phyloP scores from a whole-genome alignment of 1,140 invertebrate genomes.

The Bombus consobrinus region DNA sequence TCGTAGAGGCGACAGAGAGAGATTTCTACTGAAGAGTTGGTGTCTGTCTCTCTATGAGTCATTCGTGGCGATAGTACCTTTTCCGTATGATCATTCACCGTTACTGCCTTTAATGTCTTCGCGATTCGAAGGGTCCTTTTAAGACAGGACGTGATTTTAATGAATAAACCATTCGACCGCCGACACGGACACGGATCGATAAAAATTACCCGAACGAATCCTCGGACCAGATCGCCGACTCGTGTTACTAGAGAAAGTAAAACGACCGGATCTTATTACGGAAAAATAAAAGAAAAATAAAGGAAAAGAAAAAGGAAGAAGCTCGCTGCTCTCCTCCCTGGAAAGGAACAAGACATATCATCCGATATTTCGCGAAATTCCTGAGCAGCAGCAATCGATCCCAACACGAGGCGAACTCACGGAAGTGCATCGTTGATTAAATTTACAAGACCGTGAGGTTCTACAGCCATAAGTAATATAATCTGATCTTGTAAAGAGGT shows the following conservation, averaged over 20 bases:
- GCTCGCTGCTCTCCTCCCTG: too few species aligned
- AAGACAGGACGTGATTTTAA: conserved; percentile 33
- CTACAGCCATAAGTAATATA: conserved; percentile 31
- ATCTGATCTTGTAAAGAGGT: conserved; percentile 28
- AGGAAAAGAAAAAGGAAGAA: neutral
- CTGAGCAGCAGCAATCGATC: conserved; percentile 30
- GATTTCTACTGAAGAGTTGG: neutral
- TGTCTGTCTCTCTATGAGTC: conserved; percentile 40
- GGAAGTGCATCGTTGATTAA: conserved; percentile 41
- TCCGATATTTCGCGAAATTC: conserved; percentile 37
- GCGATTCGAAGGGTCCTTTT: conserved; percentile 16
- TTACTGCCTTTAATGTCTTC: conserved; percentile 32
- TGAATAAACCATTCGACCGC: conserved; percentile 24
- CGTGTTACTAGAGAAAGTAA: neutral
- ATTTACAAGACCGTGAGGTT: conserved; percentile 38
- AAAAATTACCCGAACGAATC: conserved; percentile 13
- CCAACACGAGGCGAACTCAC: conserved; percentile 25
- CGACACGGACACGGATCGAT: conserved; percentile 4
- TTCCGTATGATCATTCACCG: conserved; percentile 46
- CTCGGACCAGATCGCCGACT: neutral
- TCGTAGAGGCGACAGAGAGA: conserved; percentile 50
- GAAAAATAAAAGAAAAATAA: too few species aligned
- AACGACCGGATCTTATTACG: neutral
- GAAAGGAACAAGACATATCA: conserved; percentile 10
- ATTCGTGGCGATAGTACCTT: conserved; percentile 50